A percentile compares a stretch with the other conserved stretches of the same genome.
Conservation (phyloP, 2,888 invertebrate genomes). For the Calameuta filiformis region DNA sequence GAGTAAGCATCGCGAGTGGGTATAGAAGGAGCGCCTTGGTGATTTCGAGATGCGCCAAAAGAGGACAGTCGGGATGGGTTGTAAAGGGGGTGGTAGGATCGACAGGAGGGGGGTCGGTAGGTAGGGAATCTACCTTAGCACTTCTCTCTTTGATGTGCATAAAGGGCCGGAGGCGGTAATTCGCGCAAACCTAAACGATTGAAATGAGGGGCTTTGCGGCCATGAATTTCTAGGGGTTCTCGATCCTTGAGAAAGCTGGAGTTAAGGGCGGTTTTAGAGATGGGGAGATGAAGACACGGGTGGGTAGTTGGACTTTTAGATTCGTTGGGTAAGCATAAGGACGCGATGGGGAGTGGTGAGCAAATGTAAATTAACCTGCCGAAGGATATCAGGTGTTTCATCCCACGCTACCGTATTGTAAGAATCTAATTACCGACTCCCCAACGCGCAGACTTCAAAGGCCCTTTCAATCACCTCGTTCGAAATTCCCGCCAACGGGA, state of each 20-base stretch:
- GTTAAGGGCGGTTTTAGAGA: not conserved
- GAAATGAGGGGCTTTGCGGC: slow-evolving; percentile 38
- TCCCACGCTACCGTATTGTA: slow-evolving; percentile 9
- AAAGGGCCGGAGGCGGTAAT: slow-evolving; percentile 39
- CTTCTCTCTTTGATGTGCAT: slow-evolving; percentile 40
- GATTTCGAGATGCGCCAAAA: slow-evolving; percentile 27
- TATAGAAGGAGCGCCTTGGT: slow-evolving; percentile 11
- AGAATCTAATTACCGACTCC: slow-evolving; percentile 13
- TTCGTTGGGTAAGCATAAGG: too few relatives aligned
- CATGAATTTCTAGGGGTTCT: slow-evolving; percentile 14
- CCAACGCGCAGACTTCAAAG: not conserved
- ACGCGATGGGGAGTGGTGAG: slow-evolving; percentile 1
- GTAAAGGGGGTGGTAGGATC: not conserved
- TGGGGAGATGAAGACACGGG: not conserved
- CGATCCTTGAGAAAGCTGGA: slow-evolving; percentile 2
- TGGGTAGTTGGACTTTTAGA: too few relatives aligned
- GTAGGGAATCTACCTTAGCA: slow-evolving; percentile 4
- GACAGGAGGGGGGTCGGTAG: not conserved
- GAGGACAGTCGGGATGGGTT: slow-evolving; percentile 20
- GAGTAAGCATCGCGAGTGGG: not conserved
- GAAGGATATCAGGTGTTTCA: slow-evolving; percentile 17
- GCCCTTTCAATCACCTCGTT: not conserved
- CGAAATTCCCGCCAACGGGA: not conserved
- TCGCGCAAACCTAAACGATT: slow-evolving; percentile 45
- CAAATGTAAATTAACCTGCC: slow-evolving; percentile 17